Evolutionary conservation across 2,888 invertebrate species (phyloP).

Genomic region (Drosophila atripex): DNA sequence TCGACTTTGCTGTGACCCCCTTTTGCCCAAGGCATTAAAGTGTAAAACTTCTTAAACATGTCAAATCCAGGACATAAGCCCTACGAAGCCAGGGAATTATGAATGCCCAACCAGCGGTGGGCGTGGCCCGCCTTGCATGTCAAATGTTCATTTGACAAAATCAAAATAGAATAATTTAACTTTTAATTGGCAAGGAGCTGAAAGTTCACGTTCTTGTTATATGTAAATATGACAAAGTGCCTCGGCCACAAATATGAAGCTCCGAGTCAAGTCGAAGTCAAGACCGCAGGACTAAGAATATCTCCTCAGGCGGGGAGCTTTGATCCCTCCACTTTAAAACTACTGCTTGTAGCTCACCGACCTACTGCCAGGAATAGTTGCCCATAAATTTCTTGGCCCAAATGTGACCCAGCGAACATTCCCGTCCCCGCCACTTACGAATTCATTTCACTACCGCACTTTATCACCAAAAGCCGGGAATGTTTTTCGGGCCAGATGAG

Average conservation of each 20-base stretch:
- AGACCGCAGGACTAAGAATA: slow-evolving; percentile 9
- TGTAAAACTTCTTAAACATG: slow-evolving; percentile 6
- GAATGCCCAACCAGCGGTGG: not conserved
- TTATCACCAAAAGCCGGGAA: slow-evolving; percentile 52
- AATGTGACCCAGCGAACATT: slow-evolving; percentile 61
- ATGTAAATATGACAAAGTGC: slow-evolving; percentile 46
- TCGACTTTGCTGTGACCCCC: not conserved
- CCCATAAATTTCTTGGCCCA: slow-evolving; percentile 60
- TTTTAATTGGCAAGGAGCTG: slow-evolving; percentile 68
- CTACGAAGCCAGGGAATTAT: slow-evolving; percentile 1
- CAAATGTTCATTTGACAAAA: slow-evolving; percentile 65
- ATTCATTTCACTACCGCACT: slow-evolving; percentile 69
- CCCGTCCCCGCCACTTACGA: slow-evolving; percentile 66
- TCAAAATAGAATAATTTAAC: slow-evolving; percentile 74
- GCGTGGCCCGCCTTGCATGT: slow-evolving; percentile 60
- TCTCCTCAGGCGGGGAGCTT: slow-evolving; percentile 8
- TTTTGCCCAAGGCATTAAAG: not conserved
- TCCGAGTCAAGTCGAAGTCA: slow-evolving; percentile 1
- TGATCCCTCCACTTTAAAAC: slow-evolving; percentile 37
- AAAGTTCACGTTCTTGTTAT: slow-evolving; percentile 55
- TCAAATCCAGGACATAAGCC: not conserved
- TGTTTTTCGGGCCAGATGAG: not conserved
- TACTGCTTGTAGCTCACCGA: slow-evolving; percentile 1
- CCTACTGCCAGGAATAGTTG: slow-evolving; percentile 46
- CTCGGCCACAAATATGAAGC: slow-evolving; percentile 3